These are phyloP conservation scores for Drosophila merina DNA, from an alignment of 2,888 invertebrate genomes.

Conservation along the genomic window DNA sequence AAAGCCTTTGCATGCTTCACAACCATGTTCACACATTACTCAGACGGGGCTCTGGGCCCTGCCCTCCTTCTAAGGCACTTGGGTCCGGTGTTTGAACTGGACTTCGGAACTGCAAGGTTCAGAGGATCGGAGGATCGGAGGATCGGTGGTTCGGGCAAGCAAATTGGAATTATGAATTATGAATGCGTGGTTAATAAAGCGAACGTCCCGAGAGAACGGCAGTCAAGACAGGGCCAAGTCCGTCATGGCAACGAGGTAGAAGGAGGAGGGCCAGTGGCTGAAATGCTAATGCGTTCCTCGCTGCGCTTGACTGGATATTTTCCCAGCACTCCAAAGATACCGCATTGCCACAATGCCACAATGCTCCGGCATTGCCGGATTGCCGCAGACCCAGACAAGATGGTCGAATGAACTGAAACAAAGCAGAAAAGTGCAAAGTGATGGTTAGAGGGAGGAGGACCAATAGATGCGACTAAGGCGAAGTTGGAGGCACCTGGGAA, in stretches of 20 bases:
- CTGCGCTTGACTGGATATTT: slow-evolving; percentile 75
- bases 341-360: slow-evolving; percentile 27
- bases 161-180: slow-evolving; percentile 83
- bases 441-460: slow-evolving; percentile 16
- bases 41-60: slow-evolving; percentile 44
- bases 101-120: slow-evolving; percentile 29
- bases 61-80: slow-evolving; percentile 40
- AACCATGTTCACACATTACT: slow-evolving; percentile 77
- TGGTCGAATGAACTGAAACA: slow-evolving; percentile 79
- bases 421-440: slow-evolving; percentile 79
- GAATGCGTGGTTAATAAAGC: slow-evolving; percentile 79
- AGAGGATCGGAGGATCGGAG: slow-evolving; percentile 33
- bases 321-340: slow-evolving; percentile 79
- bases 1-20: slow-evolving; percentile 67
- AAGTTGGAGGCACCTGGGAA: slow-evolving; percentile 29
- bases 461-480: not conserved
- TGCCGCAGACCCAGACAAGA: slow-evolving; percentile 59
- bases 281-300: slow-evolving; percentile 78
- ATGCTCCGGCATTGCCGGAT: too few relatives aligned
- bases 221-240: slow-evolving; percentile 57
- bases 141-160: slow-evolving; percentile 61
- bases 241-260: slow-evolving; percentile 65
- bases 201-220: slow-evolving; percentile 51
- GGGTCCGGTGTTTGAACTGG: slow-evolving; percentile 73
- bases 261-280: slow-evolving; percentile 47